Evolutionary conservation across 2,797 vertebrate species (phyloP), one percentile per base, ranked within the genome.

Genomic region (Carapus acus): DNA sequence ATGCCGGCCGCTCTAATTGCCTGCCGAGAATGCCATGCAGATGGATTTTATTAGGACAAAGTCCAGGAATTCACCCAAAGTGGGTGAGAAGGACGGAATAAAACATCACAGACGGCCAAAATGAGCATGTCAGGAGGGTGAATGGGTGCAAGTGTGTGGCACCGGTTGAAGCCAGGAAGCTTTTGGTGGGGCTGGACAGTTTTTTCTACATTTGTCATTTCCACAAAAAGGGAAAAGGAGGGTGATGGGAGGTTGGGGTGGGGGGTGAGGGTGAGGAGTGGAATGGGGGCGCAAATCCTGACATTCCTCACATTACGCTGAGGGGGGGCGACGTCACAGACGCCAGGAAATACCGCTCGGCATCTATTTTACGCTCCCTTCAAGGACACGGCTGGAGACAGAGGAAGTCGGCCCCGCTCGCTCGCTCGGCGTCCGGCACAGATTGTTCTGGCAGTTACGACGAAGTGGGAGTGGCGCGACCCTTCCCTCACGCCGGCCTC

Each of bases 281-380:
- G 31, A 33, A 1, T 31, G 19, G 7, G 36, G 9, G 9, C 6
- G 14, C 42, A 60, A 60, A 57, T 48, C 41, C 24, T 54, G n/a
- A 29, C 64, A 69, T 67, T 43, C 70, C 48, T 66, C 39, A 54
- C 53, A 64, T 72, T 77, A 76, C 46, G 62, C 9, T 0, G 56
- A 43, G 4, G 15, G 9, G n/a, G n/a, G 27, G 14, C 49, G 29
- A 74, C 65, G 58, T 77, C 77, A 76, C 54, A 6, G 15, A 34
- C 21, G 63, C 53, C 67, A 79, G 80, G 80, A 84, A 84, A 84
- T 80, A 56, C 73, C 78, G 76, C 56, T 61, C 49, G 62, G 62
- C 63, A 69, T 44, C 38, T 55, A 43, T 52, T 44, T 3, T n/a
- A 1, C 3, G 22, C 15, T 20, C 45, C 23, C 50, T 24, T 38